Conservation (phyloP, 1,140 invertebrate genomes). For the Diorhabda sublineata region DNA sequence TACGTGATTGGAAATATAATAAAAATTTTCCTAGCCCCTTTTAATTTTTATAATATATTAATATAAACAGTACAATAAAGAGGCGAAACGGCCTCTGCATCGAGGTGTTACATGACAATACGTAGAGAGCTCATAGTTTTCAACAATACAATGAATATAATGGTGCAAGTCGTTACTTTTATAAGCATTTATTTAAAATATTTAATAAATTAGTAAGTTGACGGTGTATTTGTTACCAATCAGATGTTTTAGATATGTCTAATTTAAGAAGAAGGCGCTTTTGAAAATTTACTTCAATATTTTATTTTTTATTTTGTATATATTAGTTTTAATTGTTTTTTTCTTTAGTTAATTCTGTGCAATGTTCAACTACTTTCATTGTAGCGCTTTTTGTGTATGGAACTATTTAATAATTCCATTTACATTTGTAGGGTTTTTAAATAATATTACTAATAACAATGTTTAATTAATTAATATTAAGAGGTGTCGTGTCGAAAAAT, state of each 20-base stretch:
- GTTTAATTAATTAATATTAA: no score
- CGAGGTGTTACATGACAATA: slow-evolving; percentile 46
- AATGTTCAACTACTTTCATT: no score
- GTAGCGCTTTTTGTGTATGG: no score
- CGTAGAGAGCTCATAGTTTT: slow-evolving; percentile 45
- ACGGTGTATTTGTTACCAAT: slow-evolving; percentile 43
- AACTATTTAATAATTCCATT: no score
- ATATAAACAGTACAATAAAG: slow-evolving; percentile 44
- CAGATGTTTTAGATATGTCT: slow-evolving; percentile 39
- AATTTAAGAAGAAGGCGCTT: slow-evolving; percentile 5
- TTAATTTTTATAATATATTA: background rate
- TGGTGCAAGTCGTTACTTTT: slow-evolving; percentile 47
- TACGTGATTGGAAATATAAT: background rate
- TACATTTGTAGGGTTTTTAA: no score
- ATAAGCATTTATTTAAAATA: slow-evolving; percentile 42
- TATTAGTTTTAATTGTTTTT: no score
- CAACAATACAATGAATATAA: slow-evolving; percentile 48
- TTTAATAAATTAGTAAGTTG: slow-evolving; percentile 29
- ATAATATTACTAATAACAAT: no score
- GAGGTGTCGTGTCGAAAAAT: no score
- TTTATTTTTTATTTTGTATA: no score
- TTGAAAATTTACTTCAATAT: background rate
- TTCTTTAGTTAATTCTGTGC: no score
- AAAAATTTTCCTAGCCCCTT: background rate
- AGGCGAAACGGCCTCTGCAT: slow-evolving; percentile 33